A percentile compares a stretch with the other conserved stretches of the same genome.
Evolutionary conservation across 2,888 invertebrate genomes (phyloP).

Genomic region (Hypomecis atomaria): DNA sequence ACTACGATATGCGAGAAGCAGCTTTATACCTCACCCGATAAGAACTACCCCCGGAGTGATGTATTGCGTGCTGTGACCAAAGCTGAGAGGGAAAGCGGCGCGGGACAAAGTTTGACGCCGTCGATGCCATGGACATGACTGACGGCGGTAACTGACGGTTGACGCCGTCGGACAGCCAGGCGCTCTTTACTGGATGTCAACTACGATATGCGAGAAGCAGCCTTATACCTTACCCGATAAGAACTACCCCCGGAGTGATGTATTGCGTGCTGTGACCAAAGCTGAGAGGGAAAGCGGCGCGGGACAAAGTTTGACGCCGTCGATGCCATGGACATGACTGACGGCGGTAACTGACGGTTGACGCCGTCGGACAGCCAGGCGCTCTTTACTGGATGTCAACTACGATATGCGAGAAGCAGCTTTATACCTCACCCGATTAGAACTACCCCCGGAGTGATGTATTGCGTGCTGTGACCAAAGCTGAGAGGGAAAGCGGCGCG

Average conservation of each 20-base stretch:
- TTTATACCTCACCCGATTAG: slow-evolving; percentile 90
- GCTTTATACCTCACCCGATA: slow-evolving; percentile 89
- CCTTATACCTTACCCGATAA: slow-evolving; percentile 91
- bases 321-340: slow-evolving; percentile 84
- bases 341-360: slow-evolving; percentile 88
- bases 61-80: slow-evolving; percentile 95
- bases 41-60: slow-evolving; percentile 92
- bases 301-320: too few species aligned
- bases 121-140: slow-evolving; percentile 82
- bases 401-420: too few species aligned
- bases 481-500: slow-evolving; percentile 96
- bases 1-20: too few species aligned
- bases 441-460: slow-evolving; percentile 92
- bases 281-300: slow-evolving; percentile 96
- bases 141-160: slow-evolving; percentile 88
- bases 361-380: slow-evolving; percentile 77
- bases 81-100: slow-evolving; percentile 96
- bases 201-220: too few species aligned
- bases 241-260: slow-evolving; percentile 90
- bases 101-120: too few species aligned
- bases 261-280: slow-evolving; percentile 96
- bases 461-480: slow-evolving; percentile 94
- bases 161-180: slow-evolving; percentile 75
- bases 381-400: too few species aligned
- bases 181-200: too few species aligned